These are phyloP conservation scores for Archaeoteleia sp. DNA, from an alignment of 2,888 invertebrate genomes.

Conservation along the genomic window DNA sequence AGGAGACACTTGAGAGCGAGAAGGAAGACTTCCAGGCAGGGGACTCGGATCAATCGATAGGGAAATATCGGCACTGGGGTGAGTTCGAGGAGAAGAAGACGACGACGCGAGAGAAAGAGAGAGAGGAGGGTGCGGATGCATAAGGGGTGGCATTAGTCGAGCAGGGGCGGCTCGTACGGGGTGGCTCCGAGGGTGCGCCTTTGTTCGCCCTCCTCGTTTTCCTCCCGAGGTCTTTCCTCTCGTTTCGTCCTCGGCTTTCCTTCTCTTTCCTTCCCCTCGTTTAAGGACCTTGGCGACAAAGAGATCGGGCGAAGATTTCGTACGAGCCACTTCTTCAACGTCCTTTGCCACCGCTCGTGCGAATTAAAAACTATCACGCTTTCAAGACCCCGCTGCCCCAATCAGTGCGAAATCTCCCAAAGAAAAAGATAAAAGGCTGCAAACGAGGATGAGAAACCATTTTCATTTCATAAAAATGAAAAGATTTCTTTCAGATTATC, in stretches of 20 bases:
- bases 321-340: slow-evolving; percentile 53
- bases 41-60: slow-evolving; percentile 72
- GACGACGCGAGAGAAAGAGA: slow-evolving; percentile 46
- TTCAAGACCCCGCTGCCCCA: slow-evolving; percentile 32
- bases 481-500: neutral
- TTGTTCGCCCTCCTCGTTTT: slow-evolving; percentile 58
- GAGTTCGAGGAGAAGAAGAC: slow-evolving; percentile 59
- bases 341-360: slow-evolving; percentile 53
- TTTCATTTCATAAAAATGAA: neutral
- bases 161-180: slow-evolving; percentile 55
- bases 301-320: slow-evolving; percentile 51
- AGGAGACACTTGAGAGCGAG: slow-evolving; percentile 46
- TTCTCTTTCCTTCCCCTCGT: slow-evolving; percentile 48
- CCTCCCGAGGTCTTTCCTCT: slow-evolving; percentile 56
- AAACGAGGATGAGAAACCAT: slow-evolving; percentile 4
- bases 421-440: slow-evolving; percentile 18
- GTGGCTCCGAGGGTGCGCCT: slow-evolving; percentile 57
- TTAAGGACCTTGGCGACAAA: slow-evolving; percentile 47
- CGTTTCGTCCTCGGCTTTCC: slow-evolving; percentile 41
- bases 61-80: slow-evolving; percentile 70
- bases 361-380: slow-evolving; percentile 52
- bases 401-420: slow-evolving; percentile 37
- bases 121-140: slow-evolving; percentile 61
- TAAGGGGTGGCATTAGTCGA: slow-evolving; percentile 70
- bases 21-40: slow-evolving; percentile 54